These are phyloP conservation scores for Helleia helle DNA, from an alignment of 2,888 invertebrate species.

Conservation along the genomic window DNA sequence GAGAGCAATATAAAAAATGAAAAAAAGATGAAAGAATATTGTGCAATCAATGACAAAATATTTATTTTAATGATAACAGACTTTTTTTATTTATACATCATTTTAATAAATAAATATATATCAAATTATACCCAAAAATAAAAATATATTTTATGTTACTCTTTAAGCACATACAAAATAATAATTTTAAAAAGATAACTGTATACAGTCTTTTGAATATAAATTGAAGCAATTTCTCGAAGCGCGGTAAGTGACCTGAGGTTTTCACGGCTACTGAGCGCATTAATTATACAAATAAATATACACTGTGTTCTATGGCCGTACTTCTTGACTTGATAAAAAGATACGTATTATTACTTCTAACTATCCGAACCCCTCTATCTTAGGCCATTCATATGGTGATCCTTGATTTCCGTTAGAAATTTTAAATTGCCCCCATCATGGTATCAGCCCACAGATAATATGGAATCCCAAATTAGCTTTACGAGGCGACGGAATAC, in stretches of 20 bases:
- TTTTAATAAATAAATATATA: background rate
- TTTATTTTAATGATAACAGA: too few species aligned
- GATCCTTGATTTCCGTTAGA: too few species aligned
- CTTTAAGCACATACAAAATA: background rate
- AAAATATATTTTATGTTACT: background rate
- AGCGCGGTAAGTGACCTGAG: constrained; percentile 35
- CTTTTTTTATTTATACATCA: too few species aligned
- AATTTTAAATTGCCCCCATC: too few species aligned
- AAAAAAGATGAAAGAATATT: too few species aligned
- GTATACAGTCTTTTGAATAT: constrained; percentile 13
- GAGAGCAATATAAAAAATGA: too few species aligned
- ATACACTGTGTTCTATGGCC: constrained; percentile 43
- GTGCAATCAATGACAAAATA: too few species aligned
- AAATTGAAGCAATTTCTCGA: constrained; percentile 21
- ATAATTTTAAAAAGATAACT: constrained; percentile 6
- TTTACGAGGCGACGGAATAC: too few species aligned
- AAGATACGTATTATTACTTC: background rate
- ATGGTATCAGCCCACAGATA: too few species aligned
- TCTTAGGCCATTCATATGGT: too few species aligned
- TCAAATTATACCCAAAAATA: background rate
- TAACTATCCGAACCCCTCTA: background rate
- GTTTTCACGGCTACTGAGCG: constrained; percentile 48
- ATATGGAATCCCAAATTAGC: too few species aligned
- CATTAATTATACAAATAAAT: constrained; percentile 44
- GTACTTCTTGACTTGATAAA: background rate